A percentile compares a stretch with the other conserved stretches of the same genome.
Evolutionary conservation across 2,888 invertebrate genomes (phyloP).

Genomic region (Heliconius hortense): DNA sequence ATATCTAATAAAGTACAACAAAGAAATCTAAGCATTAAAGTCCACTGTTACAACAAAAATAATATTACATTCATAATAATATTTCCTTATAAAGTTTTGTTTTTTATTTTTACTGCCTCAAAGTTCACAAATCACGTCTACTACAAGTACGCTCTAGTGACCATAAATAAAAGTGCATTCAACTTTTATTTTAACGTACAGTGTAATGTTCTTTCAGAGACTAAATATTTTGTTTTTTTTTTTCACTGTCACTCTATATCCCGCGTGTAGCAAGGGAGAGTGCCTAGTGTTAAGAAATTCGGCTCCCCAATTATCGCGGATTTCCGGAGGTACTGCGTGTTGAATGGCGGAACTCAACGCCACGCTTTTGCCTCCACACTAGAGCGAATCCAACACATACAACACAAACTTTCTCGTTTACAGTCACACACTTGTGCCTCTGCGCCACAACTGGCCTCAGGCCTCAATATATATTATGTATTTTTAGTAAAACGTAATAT

Average conservation of each 20-base stretch:
- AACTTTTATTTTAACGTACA: slow-evolving; percentile 26
- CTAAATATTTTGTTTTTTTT: background rate
- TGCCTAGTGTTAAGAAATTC: background rate
- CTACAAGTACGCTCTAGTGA: slow-evolving; percentile 10
- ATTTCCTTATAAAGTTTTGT: background rate
- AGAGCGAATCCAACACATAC: too few species aligned
- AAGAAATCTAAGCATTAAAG: too few species aligned
- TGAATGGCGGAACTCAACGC: too few species aligned
- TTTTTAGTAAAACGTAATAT: too few species aligned
- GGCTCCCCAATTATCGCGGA: too few species aligned
- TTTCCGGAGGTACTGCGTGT: too few species aligned
- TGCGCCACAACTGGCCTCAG: too few species aligned
- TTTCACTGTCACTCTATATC: background rate
- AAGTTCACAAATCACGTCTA: slow-evolving; percentile 5
- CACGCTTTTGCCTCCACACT: too few species aligned
- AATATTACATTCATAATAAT: background rate
- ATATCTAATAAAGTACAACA: too few species aligned
- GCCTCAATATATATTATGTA: too few species aligned
- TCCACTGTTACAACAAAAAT: background rate
- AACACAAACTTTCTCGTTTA: background rate
- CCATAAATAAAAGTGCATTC: slow-evolving; percentile 26
- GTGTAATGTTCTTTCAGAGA: slow-evolving; percentile 9
- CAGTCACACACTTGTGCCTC: too few species aligned
- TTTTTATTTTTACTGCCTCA: background rate
- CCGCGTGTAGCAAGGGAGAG: background rate